These are phyloP conservation scores for Pseudochirops cupreus DNA, from an alignment of 2,797 vertebrate species.

Conservation along the genomic window DNA sequence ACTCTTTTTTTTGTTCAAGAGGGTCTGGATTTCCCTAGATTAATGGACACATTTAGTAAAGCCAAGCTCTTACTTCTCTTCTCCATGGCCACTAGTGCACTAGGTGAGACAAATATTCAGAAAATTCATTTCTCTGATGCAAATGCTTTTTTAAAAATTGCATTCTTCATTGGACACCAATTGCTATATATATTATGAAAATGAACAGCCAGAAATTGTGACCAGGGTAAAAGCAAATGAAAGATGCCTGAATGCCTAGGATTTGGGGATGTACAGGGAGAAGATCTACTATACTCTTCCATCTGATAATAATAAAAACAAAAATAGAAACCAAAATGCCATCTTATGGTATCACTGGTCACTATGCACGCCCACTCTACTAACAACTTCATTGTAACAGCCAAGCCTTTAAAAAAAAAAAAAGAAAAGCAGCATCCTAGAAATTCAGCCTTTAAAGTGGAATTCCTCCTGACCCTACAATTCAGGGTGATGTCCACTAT, in stretches of 20 bases:
- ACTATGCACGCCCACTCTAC: background rate
- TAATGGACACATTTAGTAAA: slow-evolving; percentile 32
- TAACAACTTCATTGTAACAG: background rate
- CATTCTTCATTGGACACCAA: slow-evolving; percentile 25
- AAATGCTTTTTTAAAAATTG: slow-evolving; percentile 52
- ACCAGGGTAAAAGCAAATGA: slow-evolving; percentile 12
- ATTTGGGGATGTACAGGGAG: background rate
- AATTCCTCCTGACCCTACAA: background rate
- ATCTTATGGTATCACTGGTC: slow-evolving; percentile 5
- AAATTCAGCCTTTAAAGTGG: background rate
- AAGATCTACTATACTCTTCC: slow-evolving; percentile 27
- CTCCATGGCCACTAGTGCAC: slow-evolving; percentile 41
- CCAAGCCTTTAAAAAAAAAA: background rate
- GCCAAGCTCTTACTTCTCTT: slow-evolving; percentile 61
- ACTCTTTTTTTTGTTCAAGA: slow-evolving; percentile 5
- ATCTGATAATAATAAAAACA: background rate
- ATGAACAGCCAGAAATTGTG: background rate
- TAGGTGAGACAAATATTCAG: slow-evolving; percentile 56
- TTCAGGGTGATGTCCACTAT: background rate
- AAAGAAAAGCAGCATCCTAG: background rate
- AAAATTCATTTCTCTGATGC: slow-evolving; percentile 32
- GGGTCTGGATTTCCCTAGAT: background rate
- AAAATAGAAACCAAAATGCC: background rate
- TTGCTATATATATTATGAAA: slow-evolving; percentile 13
- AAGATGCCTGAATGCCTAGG: slow-evolving; percentile 9